These are phyloP conservation scores for Limnephilus rhombicus DNA, from an alignment of 2,888 invertebrate genomes.

Conservation along the genomic window DNA sequence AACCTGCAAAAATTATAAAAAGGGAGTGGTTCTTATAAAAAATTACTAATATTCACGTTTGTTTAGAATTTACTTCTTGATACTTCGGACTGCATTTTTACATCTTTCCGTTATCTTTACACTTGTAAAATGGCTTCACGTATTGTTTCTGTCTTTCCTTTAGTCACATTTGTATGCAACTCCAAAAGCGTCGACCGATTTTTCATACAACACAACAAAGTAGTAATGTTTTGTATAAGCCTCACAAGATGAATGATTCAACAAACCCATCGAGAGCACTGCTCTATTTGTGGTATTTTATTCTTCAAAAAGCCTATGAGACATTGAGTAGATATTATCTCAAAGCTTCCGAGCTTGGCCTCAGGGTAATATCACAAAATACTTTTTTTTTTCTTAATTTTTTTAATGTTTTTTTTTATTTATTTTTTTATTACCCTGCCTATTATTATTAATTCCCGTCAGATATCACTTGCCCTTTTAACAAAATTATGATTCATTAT, in stretches of 20 bases:
- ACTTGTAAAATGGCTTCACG: neutral
- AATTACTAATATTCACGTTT: too few relatives aligned
- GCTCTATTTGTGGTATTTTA: neutral
- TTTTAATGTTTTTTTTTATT: too few relatives aligned
- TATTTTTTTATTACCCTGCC: neutral
- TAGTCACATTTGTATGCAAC: neutral
- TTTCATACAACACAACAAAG: neutral
- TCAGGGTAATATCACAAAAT: too few relatives aligned
- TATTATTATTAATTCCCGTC: neutral
- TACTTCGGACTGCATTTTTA: neutral
- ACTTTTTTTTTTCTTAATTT: too few relatives aligned
- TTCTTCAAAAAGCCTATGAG: neutral
- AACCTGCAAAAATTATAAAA: too few relatives aligned
- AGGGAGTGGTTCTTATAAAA: too few relatives aligned
- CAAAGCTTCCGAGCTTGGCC: too few relatives aligned
- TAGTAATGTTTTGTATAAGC: neutral
- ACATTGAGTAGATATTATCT: neutral
- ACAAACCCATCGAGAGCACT: neutral
- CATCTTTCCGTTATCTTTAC: neutral
- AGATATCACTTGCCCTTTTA: neutral
- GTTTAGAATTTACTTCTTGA: neutral
- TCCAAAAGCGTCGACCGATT: neutral
- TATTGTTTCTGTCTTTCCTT: neutral
- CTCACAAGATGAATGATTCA: neutral
- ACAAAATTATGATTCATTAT: neutral